Base-by-base conservation (phyloP, 2,797 vertebrate genomes). In the Yasuhikotakia modesta region DNA sequence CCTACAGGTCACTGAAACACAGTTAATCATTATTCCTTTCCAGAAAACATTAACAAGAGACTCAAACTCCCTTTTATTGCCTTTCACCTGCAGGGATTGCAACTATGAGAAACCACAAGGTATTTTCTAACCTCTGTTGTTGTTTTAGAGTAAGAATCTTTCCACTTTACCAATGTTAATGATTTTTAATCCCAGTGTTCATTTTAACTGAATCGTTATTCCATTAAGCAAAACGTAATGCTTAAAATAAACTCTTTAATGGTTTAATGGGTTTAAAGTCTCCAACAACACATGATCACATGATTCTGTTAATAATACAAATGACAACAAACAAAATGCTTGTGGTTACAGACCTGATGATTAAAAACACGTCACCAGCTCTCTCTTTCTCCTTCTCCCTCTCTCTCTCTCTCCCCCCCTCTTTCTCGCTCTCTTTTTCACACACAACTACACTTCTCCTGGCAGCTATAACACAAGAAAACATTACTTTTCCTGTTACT, bases 401-500 rank as follows among this genome's bases (percentile, higher is more conserved):
- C n/a, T n/a, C n/a, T n/a, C n/a, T n/a, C n/a, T n/a, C n/a, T n/a
- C n/a, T n/a, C n/a, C n/a, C n/a, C n/a, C n/a, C n/a, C n/a, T n/a
- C n/a, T n/a, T n/a, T n/a, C n/a, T n/a, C n/a, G n/a, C n/a, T n/a
- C n/a, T n/a, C n/a, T n/a, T n/a, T n/a, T n/a, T n/a, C n/a, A n/a
- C n/a, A n/a, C n/a, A n/a, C 12, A 55, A 50, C 79, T 82, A 73
- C 45, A 82, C 81, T 83, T 87, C 67, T 66, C 75, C 72, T 79
- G 43, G 22, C 43, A 35, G 72, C 78, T 78, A 85, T 78, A 85
- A n/a, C n/a, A 85, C 81, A 80, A 77, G 84, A 89, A 85, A 91
- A 88, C 86, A 90, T 88, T 86, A 88, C 85, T 89, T 90, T 87
- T 75, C 69, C 70, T 24, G 90, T 92, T 91, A 87, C 92, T 87